Percentiles rank a stretch among this genome's conserved stretches.
These are phyloP conservation scores for Chlorops oryzae DNA, from an alignment of 1,140 invertebrate genomes.

Conservation along the genomic window DNA sequence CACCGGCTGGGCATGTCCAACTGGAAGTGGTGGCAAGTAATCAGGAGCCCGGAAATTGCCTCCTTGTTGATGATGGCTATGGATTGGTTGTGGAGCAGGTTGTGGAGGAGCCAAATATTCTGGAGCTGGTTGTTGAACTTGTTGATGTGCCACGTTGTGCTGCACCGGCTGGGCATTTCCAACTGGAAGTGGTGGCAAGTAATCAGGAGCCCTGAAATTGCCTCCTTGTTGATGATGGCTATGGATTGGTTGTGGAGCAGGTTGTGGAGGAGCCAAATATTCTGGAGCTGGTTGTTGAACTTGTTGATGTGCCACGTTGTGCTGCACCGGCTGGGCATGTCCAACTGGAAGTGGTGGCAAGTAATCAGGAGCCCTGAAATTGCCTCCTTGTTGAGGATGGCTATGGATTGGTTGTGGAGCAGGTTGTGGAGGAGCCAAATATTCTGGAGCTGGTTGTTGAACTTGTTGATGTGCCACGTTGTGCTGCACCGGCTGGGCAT, in stretches of 20 bases:
- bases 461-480: background rate
- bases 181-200: constrained; percentile 18
- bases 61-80: too few relatives aligned
- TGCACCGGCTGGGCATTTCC: background rate
- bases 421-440: constrained; percentile 8
- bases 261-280: constrained; percentile 7
- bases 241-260: too few relatives aligned
- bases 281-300: constrained; percentile 9
- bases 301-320: background rate
- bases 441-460: constrained; percentile 9
- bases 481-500: background rate
- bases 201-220: background rate
- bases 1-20: too few relatives aligned
- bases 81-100: too few relatives aligned
- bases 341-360: constrained; percentile 17
- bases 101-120: constrained; percentile 7
- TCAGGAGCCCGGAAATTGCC: constrained; percentile 17
- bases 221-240: background rate
- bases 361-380: background rate
- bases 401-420: too few relatives aligned
- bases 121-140: constrained; percentile 9
- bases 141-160: background rate
- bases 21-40: constrained; percentile 21
- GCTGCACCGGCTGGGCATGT: background rate
- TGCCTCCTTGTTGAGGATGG: too few relatives aligned